Conservation (phyloP, 1,140 invertebrate genomes). For the Heliothis virescens region DNA sequence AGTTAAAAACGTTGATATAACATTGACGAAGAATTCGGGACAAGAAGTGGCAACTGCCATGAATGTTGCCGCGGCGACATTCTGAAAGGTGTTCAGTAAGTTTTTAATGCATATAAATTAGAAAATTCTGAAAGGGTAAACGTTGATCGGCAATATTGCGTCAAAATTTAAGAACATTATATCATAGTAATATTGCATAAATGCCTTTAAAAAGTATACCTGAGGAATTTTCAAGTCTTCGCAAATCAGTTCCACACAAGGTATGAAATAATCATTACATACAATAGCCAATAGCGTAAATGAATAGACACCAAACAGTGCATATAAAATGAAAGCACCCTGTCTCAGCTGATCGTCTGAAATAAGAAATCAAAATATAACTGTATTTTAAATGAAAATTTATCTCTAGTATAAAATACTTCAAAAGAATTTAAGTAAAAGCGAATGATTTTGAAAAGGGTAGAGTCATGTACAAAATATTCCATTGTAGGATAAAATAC, state of each 20-base stretch:
- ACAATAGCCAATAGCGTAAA: constrained; percentile 93
- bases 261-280: constrained; percentile 95
- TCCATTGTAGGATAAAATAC: neutral
- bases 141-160: neutral
- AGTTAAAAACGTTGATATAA: constrained; percentile 93
- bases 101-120: too few species aligned
- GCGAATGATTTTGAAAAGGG: neutral
- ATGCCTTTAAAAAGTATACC: constrained; percentile 75
- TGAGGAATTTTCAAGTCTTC: constrained; percentile 90
- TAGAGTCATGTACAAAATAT: too few species aligned
- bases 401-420: neutral
- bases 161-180: too few species aligned
- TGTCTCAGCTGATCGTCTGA: constrained; percentile 87
- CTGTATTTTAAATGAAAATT: neutral
- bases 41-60: constrained; percentile 96
- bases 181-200: too few species aligned
- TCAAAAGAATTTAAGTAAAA: constrained; percentile 1
- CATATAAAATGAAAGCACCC: constrained; percentile 91
- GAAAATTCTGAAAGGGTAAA: neutral
- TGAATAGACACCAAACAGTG: constrained; percentile 92
- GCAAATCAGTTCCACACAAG: constrained; percentile 93
- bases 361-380: constrained; percentile 38
- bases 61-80: constrained; percentile 96
- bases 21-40: constrained; percentile 96
- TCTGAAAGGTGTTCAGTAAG: constrained; percentile 79